Evolutionary conservation across 1,140 invertebrate genomes (phyloP).

Genomic region (Magallana ariakensis): DNA sequence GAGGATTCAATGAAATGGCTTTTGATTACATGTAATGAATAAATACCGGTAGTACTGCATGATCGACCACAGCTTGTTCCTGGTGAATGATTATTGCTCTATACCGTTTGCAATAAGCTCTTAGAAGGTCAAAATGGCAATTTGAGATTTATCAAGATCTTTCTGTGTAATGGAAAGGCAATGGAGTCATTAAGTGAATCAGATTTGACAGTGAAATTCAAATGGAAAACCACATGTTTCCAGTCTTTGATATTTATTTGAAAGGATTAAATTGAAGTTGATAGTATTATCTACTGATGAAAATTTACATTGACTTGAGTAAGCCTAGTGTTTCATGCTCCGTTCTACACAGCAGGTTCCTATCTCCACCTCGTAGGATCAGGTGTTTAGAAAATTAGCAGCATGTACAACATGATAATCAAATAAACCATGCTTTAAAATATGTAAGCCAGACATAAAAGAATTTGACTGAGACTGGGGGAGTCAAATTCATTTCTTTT

Average conservation of each 20-base stretch:
- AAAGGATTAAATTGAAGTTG: constrained; percentile 1
- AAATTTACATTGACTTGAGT: neutral
- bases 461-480: neutral
- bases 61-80: too few relatives aligned
- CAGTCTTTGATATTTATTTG: constrained; percentile 12
- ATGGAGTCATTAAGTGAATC: neutral
- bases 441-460: neutral
- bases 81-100: too few relatives aligned
- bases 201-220: constrained; percentile 32
- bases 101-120: too few relatives aligned
- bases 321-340: constrained; percentile 1
- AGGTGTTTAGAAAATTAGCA: constrained; percentile 32
- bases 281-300: neutral
- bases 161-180: neutral
- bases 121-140: neutral
- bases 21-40: too few relatives aligned
- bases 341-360: neutral
- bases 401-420: constrained; percentile 6
- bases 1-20: too few relatives aligned
- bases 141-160: neutral
- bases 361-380: neutral
- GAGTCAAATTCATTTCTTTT: neutral
- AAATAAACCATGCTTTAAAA: neutral
- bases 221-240: constrained; percentile 14
- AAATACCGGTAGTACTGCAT: too few relatives aligned